Percentiles rank a stretch among this genome's conserved stretches.
Evolutionary conservation across 1,140 invertebrate species (phyloP).

Genomic region (Drosophila micromelanica): DNA sequence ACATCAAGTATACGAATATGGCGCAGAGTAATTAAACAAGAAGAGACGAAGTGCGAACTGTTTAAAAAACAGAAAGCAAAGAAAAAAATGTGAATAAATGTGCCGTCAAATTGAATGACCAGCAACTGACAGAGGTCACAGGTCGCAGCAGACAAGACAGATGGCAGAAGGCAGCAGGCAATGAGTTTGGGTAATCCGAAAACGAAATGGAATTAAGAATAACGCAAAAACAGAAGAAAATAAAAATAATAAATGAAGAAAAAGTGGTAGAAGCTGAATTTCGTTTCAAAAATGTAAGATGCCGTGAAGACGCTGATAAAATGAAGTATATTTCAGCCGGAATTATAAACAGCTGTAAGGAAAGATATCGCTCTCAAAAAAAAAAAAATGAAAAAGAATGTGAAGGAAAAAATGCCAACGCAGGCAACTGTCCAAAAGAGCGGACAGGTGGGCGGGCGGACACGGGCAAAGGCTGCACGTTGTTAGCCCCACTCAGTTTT

Average conservation of each 20-base stretch:
- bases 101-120: conserved; percentile 79
- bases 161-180: conserved; percentile 9
- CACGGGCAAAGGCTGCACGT: conserved; percentile 4
- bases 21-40: conserved; percentile 54
- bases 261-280: conserved; percentile 43
- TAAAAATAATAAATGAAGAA: conserved; percentile 13
- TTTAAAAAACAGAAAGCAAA: conserved; percentile 31
- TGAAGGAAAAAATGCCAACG: conserved; percentile 43
- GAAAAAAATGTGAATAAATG: conserved; percentile 60
- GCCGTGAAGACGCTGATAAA: conserved; percentile 75
- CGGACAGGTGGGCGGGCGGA: not conserved
- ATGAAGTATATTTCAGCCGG: conserved; percentile 69
- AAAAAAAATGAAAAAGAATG: not conserved
- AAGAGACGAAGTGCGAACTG: conserved; percentile 45
- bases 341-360: conserved; percentile 72
- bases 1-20: not conserved
- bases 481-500: conserved; percentile 39
- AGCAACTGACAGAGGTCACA: conserved; percentile 40
- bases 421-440: conserved; percentile 37
- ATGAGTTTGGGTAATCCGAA: conserved; percentile 24
- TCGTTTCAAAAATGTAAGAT: conserved; percentile 77
- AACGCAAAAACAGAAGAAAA: conserved; percentile 24
- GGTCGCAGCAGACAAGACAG: not conserved
- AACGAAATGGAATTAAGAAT: conserved; percentile 72
- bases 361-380: conserved; percentile 24